A percentile compares a stretch with the other conserved stretches of the same genome.
These are phyloP conservation scores for Cybosia mesomella DNA, from an alignment of 2,888 invertebrate species.

Conservation along the genomic window DNA sequence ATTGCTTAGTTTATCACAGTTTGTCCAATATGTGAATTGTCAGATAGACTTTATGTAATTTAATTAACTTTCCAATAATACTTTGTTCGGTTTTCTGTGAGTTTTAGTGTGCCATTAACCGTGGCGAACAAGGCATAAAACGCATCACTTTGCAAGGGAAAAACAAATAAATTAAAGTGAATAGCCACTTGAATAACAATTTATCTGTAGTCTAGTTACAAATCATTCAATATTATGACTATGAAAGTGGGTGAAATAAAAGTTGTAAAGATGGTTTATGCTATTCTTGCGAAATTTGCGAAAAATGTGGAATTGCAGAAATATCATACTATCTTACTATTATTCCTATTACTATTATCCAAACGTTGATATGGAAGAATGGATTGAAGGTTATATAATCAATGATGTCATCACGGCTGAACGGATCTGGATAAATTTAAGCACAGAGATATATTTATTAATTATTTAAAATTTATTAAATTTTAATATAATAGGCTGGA, in stretches of 20 bases:
- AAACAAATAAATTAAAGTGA: constrained; percentile 78
- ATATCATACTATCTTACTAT: no score
- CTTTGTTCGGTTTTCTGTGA: constrained; percentile 45
- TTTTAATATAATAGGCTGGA: neutral
- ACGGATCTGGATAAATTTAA: no score
- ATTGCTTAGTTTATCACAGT: neutral
- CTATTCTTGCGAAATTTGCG: constrained; percentile 36
- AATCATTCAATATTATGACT: constrained; percentile 70
- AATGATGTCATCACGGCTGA: no score
- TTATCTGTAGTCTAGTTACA: constrained; percentile 62
- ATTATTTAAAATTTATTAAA: no score
- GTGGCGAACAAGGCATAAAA: constrained; percentile 64
- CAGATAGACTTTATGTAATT: constrained; percentile 28
- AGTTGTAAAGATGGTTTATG: constrained; percentile 53
- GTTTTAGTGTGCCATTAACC: constrained; percentile 61
- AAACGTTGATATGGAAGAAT: neutral
- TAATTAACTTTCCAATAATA: constrained; percentile 41
- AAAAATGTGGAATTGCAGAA: no score
- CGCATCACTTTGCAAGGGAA: constrained; percentile 67
- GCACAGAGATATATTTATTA: no score
- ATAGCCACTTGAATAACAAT: constrained; percentile 68
- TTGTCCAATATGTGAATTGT: neutral
- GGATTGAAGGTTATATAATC: neutral
- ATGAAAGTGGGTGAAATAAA: constrained; percentile 60
- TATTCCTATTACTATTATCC: no score